Percentiles rank a stretch among this genome's conserved stretches.
phyloP scores from a whole-genome alignment of 2,888 invertebrate species.

The Drosophila stalkeri region DNA sequence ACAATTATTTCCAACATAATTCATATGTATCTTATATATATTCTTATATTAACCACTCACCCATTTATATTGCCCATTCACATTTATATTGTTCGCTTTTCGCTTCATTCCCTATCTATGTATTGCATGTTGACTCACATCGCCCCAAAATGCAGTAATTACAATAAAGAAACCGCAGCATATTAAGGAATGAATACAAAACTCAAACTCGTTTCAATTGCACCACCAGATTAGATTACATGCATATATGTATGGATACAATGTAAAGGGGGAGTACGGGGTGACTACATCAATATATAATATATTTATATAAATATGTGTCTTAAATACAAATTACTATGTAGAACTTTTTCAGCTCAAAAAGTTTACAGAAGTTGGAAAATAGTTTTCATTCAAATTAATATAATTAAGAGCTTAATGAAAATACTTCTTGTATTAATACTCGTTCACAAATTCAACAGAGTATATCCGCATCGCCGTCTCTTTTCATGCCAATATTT shows the following conservation, averaged over 20 bases:
- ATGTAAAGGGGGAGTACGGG: background rate
- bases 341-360: background rate
- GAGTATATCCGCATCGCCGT: background rate
- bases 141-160: conserved; percentile 61
- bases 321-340: background rate
- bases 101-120: conserved; percentile 60
- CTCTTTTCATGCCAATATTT: background rate
- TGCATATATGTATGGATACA: background rate
- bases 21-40: conserved; percentile 42
- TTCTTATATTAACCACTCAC: conserved; percentile 49
- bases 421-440: background rate
- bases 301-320: background rate
- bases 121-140: conserved; percentile 43
- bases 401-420: background rate
- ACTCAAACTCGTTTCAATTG: conserved; percentile 6
- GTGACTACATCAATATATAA: background rate
- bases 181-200: conserved; percentile 69
- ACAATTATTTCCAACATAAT: conserved; percentile 15
- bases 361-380: background rate
- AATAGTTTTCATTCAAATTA: background rate
- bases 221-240: background rate
- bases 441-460: background rate
- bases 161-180: conserved; percentile 58
- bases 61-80: conserved; percentile 50
- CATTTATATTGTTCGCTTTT: conserved; percentile 61